These are phyloP conservation scores for Eptesicus fuscus DNA, from an alignment of 2,113 vertebrate genomes.

Conservation along the genomic window DNA sequence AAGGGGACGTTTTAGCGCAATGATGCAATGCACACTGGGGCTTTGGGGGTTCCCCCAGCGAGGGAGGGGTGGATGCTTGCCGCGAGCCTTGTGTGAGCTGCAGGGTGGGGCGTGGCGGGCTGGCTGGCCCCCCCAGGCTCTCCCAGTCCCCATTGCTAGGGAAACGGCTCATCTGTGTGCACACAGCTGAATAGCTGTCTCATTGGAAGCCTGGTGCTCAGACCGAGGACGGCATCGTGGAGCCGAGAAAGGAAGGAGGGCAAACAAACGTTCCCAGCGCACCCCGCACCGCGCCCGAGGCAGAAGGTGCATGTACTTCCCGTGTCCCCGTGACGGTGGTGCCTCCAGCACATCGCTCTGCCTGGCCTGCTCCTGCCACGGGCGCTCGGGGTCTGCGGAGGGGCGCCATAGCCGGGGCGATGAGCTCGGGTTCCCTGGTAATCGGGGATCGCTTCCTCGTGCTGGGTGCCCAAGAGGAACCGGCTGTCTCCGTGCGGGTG, in stretches of 20 bases:
- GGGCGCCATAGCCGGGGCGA: too few relatives aligned
- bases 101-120: constrained; percentile 7
- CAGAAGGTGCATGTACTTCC: constrained; percentile 65
- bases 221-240: constrained; percentile 74
- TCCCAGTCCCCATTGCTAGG: constrained; percentile 78
- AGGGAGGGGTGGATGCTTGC: neutral
- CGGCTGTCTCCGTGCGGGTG: neutral
- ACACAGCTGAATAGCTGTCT: constrained; percentile 84
- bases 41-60: neutral
- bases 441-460: neutral
- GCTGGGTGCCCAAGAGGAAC: neutral
- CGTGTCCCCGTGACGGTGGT: constrained; percentile 47
- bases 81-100: constrained; percentile 52
- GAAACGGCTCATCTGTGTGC: constrained; percentile 83
- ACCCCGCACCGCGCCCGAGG: constrained; percentile 35
- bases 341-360: constrained; percentile 56
- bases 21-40: constrained; percentile 28
- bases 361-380: constrained; percentile 37
- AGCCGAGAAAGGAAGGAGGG: constrained; percentile 71
- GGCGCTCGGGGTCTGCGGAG: neutral
- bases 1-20: constrained; percentile 1
- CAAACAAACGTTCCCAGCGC: constrained; percentile 64
- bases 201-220: constrained; percentile 85
- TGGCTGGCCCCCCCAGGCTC: neutral
- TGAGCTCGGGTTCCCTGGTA: neutral